A percentile compares a stretch with the other conserved stretches of the same genome.
These are phyloP conservation scores for Petromus typicus DNA, from an alignment of 2,113 vertebrate species.

Conservation along the genomic window DNA sequence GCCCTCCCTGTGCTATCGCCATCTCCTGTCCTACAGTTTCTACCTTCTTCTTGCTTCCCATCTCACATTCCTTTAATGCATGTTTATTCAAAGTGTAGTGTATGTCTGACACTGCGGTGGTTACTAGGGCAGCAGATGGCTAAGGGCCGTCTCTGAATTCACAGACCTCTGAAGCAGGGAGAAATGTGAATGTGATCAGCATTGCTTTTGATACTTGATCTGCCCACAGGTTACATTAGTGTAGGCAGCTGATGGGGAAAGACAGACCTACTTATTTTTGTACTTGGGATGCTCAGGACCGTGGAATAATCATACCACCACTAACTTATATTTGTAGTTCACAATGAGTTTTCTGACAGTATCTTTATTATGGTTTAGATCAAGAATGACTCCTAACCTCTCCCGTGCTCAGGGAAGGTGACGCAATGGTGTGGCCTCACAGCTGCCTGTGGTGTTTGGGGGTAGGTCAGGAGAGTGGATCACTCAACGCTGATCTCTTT, in stretches of 20 bases:
- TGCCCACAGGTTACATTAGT: accelerated
- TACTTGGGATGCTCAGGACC: neutral
- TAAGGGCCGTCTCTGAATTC: neutral
- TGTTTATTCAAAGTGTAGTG: neutral
- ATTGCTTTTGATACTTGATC: accelerated
- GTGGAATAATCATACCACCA: neutral
- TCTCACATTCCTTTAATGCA: neutral
- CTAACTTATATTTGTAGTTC: neutral
- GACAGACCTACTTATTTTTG: neutral
- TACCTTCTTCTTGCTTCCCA: neutral
- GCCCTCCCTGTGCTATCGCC: neutral
- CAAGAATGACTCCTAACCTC: neutral
- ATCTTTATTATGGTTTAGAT: neutral
- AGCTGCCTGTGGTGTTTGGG: neutral
- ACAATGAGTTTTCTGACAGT: neutral
- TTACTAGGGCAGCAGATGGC: neutral
- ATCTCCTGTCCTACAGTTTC: neutral
- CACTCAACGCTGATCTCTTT: neutral
- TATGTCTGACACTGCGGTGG: neutral
- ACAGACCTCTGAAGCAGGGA: neutral
- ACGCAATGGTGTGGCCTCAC: neutral
- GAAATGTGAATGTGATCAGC: no score
- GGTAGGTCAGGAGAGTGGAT: neutral
- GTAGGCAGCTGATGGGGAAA: neutral
- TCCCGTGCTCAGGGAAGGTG: neutral